A percentile compares a stretch with the other conserved stretches of the same genome.
Conservation (phyloP, 2,797 vertebrate species). For the Momotus momota region DNA sequence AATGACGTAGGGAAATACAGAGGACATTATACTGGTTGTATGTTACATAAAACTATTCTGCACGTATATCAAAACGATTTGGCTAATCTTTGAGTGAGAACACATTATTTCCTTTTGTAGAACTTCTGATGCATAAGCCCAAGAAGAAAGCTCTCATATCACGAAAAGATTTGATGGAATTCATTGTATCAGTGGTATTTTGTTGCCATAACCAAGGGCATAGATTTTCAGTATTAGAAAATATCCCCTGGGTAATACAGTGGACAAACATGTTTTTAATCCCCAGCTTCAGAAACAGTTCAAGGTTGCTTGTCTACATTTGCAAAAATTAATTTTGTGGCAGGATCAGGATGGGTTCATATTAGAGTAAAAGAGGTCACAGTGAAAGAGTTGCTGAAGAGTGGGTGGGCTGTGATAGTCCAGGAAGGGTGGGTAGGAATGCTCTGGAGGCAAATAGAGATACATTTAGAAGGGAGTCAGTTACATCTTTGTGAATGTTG, state of each 20-base stretch:
- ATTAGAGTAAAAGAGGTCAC: not conserved
- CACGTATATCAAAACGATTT: not conserved
- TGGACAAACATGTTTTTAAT: not conserved
- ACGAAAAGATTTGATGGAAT: not conserved
- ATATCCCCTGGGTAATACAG: accelerated
- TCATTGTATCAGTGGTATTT: not conserved
- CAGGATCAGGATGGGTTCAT: not conserved
- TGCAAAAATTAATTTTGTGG: not conserved
- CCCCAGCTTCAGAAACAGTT: not conserved
- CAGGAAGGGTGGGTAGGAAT: not conserved
- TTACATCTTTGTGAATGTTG: not conserved
- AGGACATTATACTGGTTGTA: not conserved
- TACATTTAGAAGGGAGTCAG: not conserved
- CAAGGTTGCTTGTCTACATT: not conserved
- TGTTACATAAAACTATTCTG: not conserved
- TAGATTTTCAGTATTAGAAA: not conserved
- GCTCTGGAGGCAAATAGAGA: not conserved
- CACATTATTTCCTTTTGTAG: accelerated
- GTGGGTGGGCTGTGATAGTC: not conserved
- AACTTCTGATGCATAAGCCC: not conserved
- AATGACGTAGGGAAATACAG: not conserved
- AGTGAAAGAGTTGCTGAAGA: not conserved
- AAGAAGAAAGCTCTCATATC: not conserved
- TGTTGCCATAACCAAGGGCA: accelerated
- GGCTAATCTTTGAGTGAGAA: not conserved